Percentiles rank a stretch among this genome's conserved stretches.
phyloP scores from a whole-genome alignment of 2,888 invertebrate species.

The Drosophila siamana region DNA sequence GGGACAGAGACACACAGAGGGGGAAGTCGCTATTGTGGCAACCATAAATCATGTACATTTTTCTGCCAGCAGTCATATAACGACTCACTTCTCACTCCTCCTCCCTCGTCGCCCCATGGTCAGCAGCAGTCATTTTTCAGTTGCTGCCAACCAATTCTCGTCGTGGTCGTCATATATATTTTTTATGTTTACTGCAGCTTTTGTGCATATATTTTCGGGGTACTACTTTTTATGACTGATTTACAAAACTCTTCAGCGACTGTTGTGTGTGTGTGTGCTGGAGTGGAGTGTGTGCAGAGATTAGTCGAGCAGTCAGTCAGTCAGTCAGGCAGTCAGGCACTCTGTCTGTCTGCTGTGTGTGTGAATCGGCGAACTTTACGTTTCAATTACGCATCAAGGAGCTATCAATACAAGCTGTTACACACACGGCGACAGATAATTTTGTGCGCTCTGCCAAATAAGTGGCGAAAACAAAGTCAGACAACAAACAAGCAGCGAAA shows the following conservation, averaged over 20 bases:
- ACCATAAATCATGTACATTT: constrained; percentile 80
- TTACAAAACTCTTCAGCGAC: constrained; percentile 68
- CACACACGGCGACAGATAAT: constrained; percentile 73
- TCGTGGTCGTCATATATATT: constrained; percentile 64
- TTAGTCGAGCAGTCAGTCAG: constrained; percentile 45
- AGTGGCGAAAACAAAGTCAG: constrained; percentile 5
- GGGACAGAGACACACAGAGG: background rate
- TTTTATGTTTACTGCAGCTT: constrained; percentile 78
- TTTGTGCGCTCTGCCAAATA: constrained; percentile 40
- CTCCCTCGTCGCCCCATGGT: background rate
- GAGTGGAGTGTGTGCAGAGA: constrained; percentile 28
- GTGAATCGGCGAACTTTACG: constrained; percentile 68
- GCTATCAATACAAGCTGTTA: constrained; percentile 82
- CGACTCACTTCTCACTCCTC: background rate
- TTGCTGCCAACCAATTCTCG: constrained; percentile 59
- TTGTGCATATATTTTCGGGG: constrained; percentile 42
- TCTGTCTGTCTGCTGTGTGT: background rate
- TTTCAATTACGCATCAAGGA: constrained; percentile 82
- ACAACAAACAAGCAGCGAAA: background rate
- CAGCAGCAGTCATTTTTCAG: constrained; percentile 61
- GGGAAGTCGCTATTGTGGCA: constrained; percentile 60
- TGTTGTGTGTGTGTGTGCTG: background rate
- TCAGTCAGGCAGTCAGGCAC: constrained; percentile 2
- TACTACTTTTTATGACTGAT: constrained; percentile 70
- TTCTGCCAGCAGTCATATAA: constrained; percentile 78